A percentile compares a stretch with the other conserved stretches of the same genome.
phyloP scores from a whole-genome alignment of 2,888 invertebrate species.

The Lissocephala sabroskyi region DNA sequence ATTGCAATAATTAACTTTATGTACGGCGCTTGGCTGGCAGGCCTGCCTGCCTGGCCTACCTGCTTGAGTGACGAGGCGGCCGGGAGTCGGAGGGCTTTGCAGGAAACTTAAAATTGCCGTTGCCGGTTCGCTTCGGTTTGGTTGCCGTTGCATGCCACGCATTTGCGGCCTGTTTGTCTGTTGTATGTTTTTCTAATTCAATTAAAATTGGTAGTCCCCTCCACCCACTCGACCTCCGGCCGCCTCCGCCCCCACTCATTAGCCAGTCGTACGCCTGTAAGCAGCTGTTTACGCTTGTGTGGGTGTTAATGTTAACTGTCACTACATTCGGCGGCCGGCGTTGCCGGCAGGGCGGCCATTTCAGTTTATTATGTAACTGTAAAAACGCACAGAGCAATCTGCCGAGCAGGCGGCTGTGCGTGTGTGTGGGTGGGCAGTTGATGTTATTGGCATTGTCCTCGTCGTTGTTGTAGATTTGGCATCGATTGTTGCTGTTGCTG shows the following conservation, averaged over 20 bases:
- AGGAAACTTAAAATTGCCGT: too few relatives aligned
- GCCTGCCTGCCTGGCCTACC: slow-evolving; percentile 50
- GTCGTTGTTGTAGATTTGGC: slow-evolving; percentile 37
- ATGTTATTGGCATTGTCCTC: slow-evolving; percentile 6
- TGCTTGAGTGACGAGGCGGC: slow-evolving; percentile 60
- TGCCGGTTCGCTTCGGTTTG: neutral
- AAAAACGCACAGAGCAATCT: slow-evolving; percentile 37
- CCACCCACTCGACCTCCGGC: too few relatives aligned
- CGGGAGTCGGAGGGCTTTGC: slow-evolving; percentile 6
- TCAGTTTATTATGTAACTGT: slow-evolving; percentile 53
- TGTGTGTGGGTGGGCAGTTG: slow-evolving; percentile 3
- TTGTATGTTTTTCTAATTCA: slow-evolving; percentile 55
- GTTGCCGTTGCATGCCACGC: slow-evolving; percentile 2
- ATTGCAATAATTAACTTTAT: slow-evolving; percentile 67
- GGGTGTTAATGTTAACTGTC: slow-evolving; percentile 62
- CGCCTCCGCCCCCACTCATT: too few relatives aligned
- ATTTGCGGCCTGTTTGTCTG: slow-evolving; percentile 4
- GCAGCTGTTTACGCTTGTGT: slow-evolving; percentile 48
- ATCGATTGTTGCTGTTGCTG: too few relatives aligned
- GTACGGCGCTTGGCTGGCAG: too few relatives aligned
- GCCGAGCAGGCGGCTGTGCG: neutral
- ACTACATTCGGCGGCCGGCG: slow-evolving; percentile 28
- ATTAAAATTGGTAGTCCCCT: slow-evolving; percentile 51
- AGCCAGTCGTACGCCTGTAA: too few relatives aligned
- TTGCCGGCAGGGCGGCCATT: slow-evolving; percentile 10